These are phyloP conservation scores for Megaceryle alcyon DNA, from an alignment of 2,797 vertebrate species.

Conservation along the genomic window DNA sequence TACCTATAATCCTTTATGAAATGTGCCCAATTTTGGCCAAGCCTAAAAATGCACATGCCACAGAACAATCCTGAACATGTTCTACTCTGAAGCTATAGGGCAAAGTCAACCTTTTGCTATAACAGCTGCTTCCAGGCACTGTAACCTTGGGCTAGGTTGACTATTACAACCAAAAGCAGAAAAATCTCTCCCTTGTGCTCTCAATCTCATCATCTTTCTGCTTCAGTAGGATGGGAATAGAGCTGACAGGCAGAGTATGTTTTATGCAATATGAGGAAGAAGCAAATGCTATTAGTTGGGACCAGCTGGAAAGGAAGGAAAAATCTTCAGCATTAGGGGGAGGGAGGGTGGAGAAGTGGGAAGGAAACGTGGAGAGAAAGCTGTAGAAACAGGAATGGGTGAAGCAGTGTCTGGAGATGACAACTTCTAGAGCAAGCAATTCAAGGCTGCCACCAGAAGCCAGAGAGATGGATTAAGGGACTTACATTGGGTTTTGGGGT, in stretches of 20 bases:
- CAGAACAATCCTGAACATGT: neutral
- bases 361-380: neutral
- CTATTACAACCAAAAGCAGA: neutral
- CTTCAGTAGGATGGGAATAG: neutral
- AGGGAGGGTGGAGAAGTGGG: neutral
- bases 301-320: neutral
- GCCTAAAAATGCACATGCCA: neutral
- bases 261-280: neutral
- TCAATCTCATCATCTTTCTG: neutral
- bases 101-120: neutral
- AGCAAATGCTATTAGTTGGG: neutral
- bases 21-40: neutral
- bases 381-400: neutral
- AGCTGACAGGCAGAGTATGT: neutral
- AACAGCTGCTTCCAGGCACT: neutral
- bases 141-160: neutral
- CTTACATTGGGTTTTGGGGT: neutral
- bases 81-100: neutral
- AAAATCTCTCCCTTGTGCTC: neutral
- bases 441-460: neutral
- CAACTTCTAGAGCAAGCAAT: neutral
- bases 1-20: neutral
- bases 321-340: neutral
- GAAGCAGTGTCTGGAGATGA: neutral
- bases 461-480: neutral